Evolutionary conservation across 2,797 vertebrate genomes (phyloP), one percentile per base, ranked within the genome.

Genomic region (Tinamus major): DNA sequence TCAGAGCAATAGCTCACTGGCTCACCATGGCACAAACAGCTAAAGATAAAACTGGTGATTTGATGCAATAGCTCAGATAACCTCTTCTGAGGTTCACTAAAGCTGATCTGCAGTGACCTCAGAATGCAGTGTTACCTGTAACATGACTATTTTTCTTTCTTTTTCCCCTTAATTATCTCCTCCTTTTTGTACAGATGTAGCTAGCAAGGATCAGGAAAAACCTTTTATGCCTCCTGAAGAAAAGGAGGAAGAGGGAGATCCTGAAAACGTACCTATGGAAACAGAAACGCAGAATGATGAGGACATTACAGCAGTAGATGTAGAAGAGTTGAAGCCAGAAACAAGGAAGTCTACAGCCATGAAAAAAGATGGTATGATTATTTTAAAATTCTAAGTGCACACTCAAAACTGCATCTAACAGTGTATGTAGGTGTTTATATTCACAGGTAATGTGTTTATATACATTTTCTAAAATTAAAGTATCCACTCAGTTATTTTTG

Each of bases 121-220:
- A 65, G 51, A 87, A 64, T 61, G 59, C 17, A 78, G 2, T 4
- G 1, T 18, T 20, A 58, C 61, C 31, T 71, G 10, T 39, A 55
- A 23, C 63, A 69, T 77, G 18, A 33, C 17, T 79, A 2, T 85
- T 65, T 55, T 83, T 18, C 31, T 80, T 80, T 42, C n/a, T 49
- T 37, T 65, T 85, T 67, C 10, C 13, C 26, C 12, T 31, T 86
- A 72, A 9, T 74, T 63, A 3, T 49, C 2, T 14, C 69, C 3
- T 89, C 84, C 46, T 65, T 33, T 93, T 58, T 95, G 48, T 79
- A 44, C 85, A 99, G 99, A 99, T 94, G 98, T 98, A 58, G 99
- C 99, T 82, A 99, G 97, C 76, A 96, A 98, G 59, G 99, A 99
- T 41, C 99, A 99, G 84, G 98, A 99, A 92, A 98, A 98, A 84